Conservation (phyloP, 2,113 vertebrate species). For the Oreochromis aureus region DNA sequence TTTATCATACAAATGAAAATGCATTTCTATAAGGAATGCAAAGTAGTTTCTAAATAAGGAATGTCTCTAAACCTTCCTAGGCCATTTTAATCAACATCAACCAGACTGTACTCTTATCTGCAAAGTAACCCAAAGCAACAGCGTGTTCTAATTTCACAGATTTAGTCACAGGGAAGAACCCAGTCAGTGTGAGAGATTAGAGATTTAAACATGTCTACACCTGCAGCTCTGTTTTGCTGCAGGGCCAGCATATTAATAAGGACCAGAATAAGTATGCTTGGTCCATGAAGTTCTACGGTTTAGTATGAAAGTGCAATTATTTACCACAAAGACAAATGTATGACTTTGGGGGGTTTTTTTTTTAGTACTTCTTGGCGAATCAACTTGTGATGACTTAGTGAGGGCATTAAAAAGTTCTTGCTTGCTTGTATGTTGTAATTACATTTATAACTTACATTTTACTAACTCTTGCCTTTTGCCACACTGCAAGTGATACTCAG, state of each 20-base stretch:
- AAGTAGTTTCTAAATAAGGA: conserved; percentile 22
- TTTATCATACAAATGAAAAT: neutral
- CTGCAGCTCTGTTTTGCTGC: conserved; percentile 13
- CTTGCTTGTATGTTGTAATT: neutral
- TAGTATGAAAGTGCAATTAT: neutral
- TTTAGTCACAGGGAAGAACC: conserved; percentile 43
- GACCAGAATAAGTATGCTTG: neutral
- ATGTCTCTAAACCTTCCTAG: neutral
- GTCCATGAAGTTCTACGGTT: neutral
- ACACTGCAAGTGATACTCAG: neutral
- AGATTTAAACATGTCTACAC: conserved; percentile 33
- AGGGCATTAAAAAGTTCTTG: neutral
- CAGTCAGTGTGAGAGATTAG: conserved; percentile 36
- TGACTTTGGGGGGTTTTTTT: fast-evolving
- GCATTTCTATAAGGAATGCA: neutral
- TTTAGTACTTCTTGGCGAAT: neutral
- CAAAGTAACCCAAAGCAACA: conserved; percentile 32
- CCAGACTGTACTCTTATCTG: conserved; percentile 12
- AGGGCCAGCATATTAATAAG: conserved; percentile 10
- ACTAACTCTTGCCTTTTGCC: neutral
- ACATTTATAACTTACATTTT: neutral
- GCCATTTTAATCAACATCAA: conserved; percentile 23
- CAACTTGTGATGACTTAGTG: neutral
- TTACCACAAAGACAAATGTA: neutral
- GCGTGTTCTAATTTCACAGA: conserved; percentile 39